A percentile compares a stretch with the other conserved stretches of the same genome.
Evolutionary conservation across 2,113 vertebrate species (phyloP).

Genomic region (Microtus montanus): DNA sequence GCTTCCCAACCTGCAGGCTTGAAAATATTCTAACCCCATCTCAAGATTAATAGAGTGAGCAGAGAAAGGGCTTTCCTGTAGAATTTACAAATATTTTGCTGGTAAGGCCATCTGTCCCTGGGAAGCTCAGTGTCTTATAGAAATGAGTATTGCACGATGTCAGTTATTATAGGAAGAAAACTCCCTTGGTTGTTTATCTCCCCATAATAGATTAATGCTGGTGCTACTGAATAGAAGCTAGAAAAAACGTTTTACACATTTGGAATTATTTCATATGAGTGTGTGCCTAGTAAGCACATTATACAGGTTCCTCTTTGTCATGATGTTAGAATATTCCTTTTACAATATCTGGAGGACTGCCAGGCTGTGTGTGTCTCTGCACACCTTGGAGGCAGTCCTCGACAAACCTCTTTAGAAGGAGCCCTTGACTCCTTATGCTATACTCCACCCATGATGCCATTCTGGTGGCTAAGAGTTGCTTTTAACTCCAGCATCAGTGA

Average conservation of each 20-base stretch:
- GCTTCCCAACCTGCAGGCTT: not conserved
- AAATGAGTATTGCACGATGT: not conserved
- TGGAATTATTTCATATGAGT: not conserved
- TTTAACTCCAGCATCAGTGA: not conserved
- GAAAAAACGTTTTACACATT: not conserved
- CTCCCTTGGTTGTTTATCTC: not conserved
- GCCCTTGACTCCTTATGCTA: not conserved
- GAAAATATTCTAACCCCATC: not conserved
- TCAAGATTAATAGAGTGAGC: not conserved
- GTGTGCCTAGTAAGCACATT: too few species aligned
- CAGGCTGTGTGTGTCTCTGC: not conserved
- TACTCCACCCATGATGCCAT: not conserved
- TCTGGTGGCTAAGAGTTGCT: not conserved
- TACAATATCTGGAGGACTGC: not conserved
- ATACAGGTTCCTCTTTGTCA: not conserved
- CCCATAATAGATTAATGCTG: not conserved
- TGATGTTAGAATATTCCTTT: not conserved
- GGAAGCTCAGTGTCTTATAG: not conserved
- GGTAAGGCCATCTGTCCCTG: not conserved
- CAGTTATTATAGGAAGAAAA: not conserved
- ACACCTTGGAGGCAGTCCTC: not conserved
- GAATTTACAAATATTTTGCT: not conserved
- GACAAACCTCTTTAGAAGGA: not conserved
- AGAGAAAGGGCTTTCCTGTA: not conserved
- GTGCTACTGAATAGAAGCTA: not conserved